Evolutionary conservation across 2,113 vertebrate species (phyloP), one percentile per base, ranked within the genome.

Genomic region (Eidolon helvum): DNA sequence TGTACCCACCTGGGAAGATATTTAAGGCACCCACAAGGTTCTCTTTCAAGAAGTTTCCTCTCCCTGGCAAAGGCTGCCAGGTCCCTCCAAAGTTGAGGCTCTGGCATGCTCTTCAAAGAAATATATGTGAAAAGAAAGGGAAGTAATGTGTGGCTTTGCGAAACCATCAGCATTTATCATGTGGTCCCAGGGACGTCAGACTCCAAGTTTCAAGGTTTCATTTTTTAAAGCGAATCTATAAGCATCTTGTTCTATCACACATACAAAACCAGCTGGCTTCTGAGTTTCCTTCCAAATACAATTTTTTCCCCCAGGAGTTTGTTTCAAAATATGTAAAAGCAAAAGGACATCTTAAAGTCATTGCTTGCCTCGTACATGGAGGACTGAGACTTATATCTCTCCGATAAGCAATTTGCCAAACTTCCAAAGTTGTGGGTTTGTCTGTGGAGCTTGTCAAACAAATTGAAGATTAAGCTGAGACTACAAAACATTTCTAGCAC

Each of bases 151-250:
- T 45, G 92, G 55, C 48, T 18, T 90, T 65, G 59, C 75, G 90
- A 95, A 97, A 61, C 57, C 61, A 95, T 48, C 4, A 3, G 63
- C 92, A 91, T 97, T 96, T 92, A 97, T 95, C 95, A 83, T 48
- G 89, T n/a, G 84, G 89, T 91, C 95, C 69, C 30, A 24, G 78
- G 95, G 96, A 97, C 66, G 48, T 0, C 96, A 53, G 33, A 4
- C 61, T 96, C 90, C 85, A 84, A 72, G 89, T 96, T 87, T 57
- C 28, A 53, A 91, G 72, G 55, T 88, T 97, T 96, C 16, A 10
- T 97, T 97, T 98, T 95, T 95, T 90, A 82, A 94, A 98, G 91
- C 22, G 40, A 86, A 93, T 87, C 7, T 89, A 92, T 82, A 84
- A 98, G 87, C 93, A 95, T 95, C 94, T 77, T 92, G 89, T 96